Evolutionary conservation across 2,888 invertebrate genomes (phyloP).

Genomic region (Sminthurinus aureus): DNA sequence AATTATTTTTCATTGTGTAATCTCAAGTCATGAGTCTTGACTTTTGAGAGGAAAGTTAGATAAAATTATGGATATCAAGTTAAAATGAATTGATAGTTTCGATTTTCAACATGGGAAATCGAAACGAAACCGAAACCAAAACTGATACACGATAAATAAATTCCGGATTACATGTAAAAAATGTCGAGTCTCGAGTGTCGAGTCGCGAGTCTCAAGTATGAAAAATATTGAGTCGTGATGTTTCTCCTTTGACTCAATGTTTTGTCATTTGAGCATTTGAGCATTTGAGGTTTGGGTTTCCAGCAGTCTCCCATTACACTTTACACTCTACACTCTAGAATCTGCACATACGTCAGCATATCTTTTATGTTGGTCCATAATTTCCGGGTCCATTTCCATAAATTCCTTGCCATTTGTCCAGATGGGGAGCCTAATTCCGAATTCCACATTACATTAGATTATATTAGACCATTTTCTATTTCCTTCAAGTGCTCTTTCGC

Average conservation of each 20-base stretch:
- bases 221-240: no score
- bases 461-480: slow-evolving; percentile 19
- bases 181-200: no score
- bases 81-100: no score
- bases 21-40: no score
- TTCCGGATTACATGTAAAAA: no score
- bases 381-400: slow-evolving; percentile 24
- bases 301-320: background rate
- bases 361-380: slow-evolving; percentile 18
- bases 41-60: no score
- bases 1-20: no score
- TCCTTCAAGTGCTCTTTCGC: slow-evolving; percentile 10
- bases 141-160: no score
- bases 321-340: background rate
- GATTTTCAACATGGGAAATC: no score
- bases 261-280: background rate
- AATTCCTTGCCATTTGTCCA: slow-evolving; percentile 20
- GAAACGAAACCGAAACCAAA: no score
- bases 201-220: no score
- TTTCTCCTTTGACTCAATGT: background rate
- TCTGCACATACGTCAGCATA: slow-evolving; percentile 17
- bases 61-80: no score
- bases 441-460: slow-evolving; percentile 9
- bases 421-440: background rate
- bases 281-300: background rate